Evolutionary conservation across 2,888 invertebrate species (phyloP), one percentile per base, ranked within the genome.

Genomic region (Octonoba sinensis): DNA sequence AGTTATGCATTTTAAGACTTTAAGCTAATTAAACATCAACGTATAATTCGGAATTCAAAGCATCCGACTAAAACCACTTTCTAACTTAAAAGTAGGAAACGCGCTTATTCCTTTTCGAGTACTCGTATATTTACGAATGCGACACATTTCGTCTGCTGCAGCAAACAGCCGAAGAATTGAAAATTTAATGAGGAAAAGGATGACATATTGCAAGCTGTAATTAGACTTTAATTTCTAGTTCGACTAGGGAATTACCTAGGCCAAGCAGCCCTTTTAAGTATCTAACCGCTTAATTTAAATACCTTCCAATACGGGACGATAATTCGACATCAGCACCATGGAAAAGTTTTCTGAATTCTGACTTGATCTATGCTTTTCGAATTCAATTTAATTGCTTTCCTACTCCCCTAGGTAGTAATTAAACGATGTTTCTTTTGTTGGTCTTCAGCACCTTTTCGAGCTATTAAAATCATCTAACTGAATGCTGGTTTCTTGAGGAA

Each of bases 351-450:
- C 56, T 44, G 16, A 59, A 60, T 18, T 16, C 20, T n/a, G 16
- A 13, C 64, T 56, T 73, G 64, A 73, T 62, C 73, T 73, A 36
- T 64, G 51, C 73, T 44, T 64, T 73, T 44, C 18, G 47, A 72
- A 72, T 72, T 59, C 8, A 22, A 64, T 73, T 73, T 73, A 73
- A 73, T 73, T 73, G 64, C 64, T 62, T 73, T 49, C 64, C 24
- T 59, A 16, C 70, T 27, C 22, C 44, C 27, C 59, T 59, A 4
- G 16, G 27, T 59, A 13, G 36, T 66, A 74, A 74, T 74, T 74
- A 74, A 74, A 74, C 24, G 18, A 57, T 36, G 65, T 69, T 59
- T 71, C 59, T 59, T 47, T 69, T 44, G 57, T 70, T 20, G 8
- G 22, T 8, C 49, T 27, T 49, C 44, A 57, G 59, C n/a, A 24